Percentiles rank a stretch among this genome's conserved stretches.
Conservation (phyloP, 1,140 invertebrate species). For the Plutomurus gul region DNA sequence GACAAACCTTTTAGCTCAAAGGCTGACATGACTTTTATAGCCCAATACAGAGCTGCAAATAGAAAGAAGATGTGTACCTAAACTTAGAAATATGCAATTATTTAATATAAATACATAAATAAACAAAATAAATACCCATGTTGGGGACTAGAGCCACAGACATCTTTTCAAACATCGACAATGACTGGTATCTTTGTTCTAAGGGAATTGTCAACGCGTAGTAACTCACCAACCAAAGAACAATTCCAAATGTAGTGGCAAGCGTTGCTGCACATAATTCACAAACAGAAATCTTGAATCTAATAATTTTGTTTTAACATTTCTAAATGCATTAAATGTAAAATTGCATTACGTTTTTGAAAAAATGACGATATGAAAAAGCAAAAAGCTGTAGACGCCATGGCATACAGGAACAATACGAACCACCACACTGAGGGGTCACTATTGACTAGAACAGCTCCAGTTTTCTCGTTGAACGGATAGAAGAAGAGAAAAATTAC, state of each 20-base stretch:
- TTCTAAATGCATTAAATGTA: too few relatives aligned
- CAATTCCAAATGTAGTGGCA: conserved; percentile 47
- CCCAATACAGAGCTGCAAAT: conserved; percentile 42
- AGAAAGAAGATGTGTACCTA: too few relatives aligned
- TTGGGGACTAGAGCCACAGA: conserved; percentile 40
- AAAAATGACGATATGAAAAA: conserved; percentile 53
- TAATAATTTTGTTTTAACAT: too few relatives aligned
- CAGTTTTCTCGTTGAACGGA: conserved; percentile 36
- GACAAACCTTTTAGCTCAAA: conserved; percentile 51
- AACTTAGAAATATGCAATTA: too few relatives aligned
- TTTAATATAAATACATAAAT: too few relatives aligned
- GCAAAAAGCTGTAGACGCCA: conserved; percentile 45
- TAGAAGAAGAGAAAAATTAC: conserved; percentile 45
- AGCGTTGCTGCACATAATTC: conserved; percentile 50
- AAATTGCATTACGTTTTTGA: conserved; percentile 45
- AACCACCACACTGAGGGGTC: conserved; percentile 51
- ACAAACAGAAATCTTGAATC: conserved; percentile 9
- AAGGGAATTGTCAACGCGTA: conserved; percentile 14
- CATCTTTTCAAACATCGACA: conserved; percentile 35
- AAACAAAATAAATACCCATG: too few relatives aligned
- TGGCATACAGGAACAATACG: conserved; percentile 43
- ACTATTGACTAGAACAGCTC: conserved; percentile 42
- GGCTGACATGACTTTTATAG: conserved; percentile 44
- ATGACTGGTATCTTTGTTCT: conserved; percentile 28
- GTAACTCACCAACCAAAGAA: conserved; percentile 46